These are phyloP conservation scores for Rhinogobio ventralis DNA, from an alignment of 2,797 vertebrate species.

Conservation along the genomic window DNA sequence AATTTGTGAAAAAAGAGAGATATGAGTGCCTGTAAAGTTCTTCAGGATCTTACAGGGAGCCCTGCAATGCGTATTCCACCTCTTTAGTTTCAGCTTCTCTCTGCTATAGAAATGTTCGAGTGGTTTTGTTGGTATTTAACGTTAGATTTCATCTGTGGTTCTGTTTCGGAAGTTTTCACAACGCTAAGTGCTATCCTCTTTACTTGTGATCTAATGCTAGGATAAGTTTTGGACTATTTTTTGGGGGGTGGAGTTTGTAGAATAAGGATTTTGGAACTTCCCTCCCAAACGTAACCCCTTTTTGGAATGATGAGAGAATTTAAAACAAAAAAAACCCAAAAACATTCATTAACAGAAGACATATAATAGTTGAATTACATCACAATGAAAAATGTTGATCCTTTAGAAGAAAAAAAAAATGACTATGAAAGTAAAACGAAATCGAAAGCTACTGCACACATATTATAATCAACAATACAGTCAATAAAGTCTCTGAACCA, in stretches of 20 bases:
- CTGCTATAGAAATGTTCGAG: constrained; percentile 36
- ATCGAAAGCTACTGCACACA: constrained; percentile 78
- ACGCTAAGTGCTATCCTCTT: constrained; percentile 79
- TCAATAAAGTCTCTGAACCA: constrained; percentile 68
- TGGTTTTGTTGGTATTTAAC: constrained; percentile 24
- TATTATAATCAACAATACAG: constrained; percentile 73
- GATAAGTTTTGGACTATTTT: constrained; percentile 11
- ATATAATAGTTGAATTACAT: constrained; percentile 70
- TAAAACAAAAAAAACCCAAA: constrained; percentile 68
- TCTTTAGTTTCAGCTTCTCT: constrained; percentile 45
- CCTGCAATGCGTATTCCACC: constrained; percentile 43
- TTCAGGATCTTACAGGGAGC: constrained; percentile 51
- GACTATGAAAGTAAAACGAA: constrained; percentile 72
- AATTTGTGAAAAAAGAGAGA: constrained; percentile 9
- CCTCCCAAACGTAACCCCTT: constrained; percentile 43
- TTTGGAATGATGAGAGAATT: constrained; percentile 79
- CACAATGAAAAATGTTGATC: constrained; percentile 75
- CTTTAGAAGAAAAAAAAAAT: constrained; percentile 71
- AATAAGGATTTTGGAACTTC: constrained; percentile 44
- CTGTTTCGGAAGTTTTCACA: constrained; percentile 17
- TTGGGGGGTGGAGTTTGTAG: constrained; percentile 31
- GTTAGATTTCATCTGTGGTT: constrained; percentile 38
- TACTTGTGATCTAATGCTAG: constrained; percentile 66
- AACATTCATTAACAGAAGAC: constrained; percentile 69
- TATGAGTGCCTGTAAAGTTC: constrained; percentile 47